Conservation (phyloP, 2,797 vertebrate genomes). For the Sebastes oblongus region DNA sequence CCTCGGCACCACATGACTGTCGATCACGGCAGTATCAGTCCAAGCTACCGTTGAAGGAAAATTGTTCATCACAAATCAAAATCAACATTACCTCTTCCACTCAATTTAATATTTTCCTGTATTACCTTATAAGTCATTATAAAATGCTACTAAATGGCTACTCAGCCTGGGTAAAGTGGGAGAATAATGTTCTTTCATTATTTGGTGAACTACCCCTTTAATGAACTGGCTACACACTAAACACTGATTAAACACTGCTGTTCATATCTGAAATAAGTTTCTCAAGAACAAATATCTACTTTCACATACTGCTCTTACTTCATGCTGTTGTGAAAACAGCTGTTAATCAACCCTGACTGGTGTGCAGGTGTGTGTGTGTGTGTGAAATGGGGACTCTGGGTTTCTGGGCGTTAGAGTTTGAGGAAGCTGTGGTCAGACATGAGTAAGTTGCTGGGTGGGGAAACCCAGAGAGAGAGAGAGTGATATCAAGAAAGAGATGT, state of each 20-base stretch:
- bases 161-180: neutral
- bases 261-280: neutral
- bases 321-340: neutral
- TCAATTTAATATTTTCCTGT: too few species aligned
- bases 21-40: neutral
- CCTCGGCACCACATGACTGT: neutral
- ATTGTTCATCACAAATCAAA: neutral
- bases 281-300: neutral
- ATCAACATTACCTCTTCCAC: neutral
- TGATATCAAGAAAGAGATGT: neutral
- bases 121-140: too few species aligned
- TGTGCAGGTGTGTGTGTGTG: neutral
- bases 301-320: neutral
- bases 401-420: conserved; percentile 27
- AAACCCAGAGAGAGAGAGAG: neutral
- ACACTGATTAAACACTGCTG: neutral
- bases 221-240: neutral
- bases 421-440: conserved; percentile 67
- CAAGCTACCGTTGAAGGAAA: neutral
- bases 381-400: neutral
- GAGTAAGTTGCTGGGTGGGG: neutral
- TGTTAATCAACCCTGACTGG: neutral
- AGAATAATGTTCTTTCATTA: neutral
- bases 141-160: too few species aligned
- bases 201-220: neutral